Conservation (phyloP, 2,888 invertebrate genomes). For the Sialis fuliginosa region DNA sequence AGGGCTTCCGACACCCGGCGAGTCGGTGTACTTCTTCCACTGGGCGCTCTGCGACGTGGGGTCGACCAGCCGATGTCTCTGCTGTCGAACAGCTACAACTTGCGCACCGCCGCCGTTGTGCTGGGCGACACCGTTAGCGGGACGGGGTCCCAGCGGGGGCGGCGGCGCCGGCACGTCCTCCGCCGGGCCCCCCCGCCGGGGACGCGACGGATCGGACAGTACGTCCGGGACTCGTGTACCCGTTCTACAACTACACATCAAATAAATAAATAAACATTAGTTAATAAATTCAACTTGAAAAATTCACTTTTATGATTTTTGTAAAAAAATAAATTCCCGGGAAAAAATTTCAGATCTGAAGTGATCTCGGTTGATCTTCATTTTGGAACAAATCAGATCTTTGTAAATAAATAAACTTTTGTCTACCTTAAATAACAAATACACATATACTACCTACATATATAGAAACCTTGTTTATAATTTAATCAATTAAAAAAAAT, state of each 20-base stretch:
- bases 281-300: no score
- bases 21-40: constrained; percentile 47
- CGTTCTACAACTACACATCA: constrained; percentile 11
- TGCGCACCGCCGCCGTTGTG: constrained; percentile 12
- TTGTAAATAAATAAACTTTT: no score
- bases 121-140: constrained; percentile 27
- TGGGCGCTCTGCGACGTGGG: constrained; percentile 23
- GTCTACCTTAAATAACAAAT: no score
- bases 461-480: no score
- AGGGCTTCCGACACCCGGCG: constrained; percentile 42
- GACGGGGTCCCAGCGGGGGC: constrained; percentile 15
- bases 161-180: constrained; percentile 18
- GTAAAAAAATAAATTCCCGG: no score
- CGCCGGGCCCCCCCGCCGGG: constrained; percentile 24
- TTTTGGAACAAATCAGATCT: no score
- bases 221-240: constrained; percentile 23
- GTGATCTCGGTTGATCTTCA: no score
- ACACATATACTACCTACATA: no score
- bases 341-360: no score
- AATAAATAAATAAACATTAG: no score
- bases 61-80: constrained; percentile 4
- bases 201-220: constrained; percentile 33
- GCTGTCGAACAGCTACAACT: constrained; percentile 7
- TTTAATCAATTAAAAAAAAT: no score
- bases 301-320: no score